A percentile compares a stretch with the other conserved stretches of the same genome.
These are phyloP conservation scores for Leptinotarsa undecemlineata DNA, from an alignment of 1,140 invertebrate genomes.

Conservation along the genomic window DNA sequence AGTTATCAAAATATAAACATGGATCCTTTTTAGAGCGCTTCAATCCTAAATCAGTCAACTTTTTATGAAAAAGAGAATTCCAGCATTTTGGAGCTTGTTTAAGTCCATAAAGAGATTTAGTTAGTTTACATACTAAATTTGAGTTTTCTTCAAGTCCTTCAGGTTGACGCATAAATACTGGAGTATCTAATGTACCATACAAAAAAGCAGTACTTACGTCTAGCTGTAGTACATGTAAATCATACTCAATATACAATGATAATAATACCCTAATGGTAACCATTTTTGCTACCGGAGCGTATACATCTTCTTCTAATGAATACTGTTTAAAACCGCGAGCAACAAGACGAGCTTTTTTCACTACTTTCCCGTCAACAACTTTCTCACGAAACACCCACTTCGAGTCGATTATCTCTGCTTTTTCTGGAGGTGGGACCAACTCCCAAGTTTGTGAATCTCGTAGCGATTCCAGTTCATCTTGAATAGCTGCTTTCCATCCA, in stretches of 20 bases:
- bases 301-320: not conserved
- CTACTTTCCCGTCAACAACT: slow-evolving; percentile 39
- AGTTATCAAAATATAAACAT: slow-evolving; percentile 8
- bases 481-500: slow-evolving; percentile 37
- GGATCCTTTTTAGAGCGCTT: slow-evolving; percentile 14
- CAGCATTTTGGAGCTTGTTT: not conserved
- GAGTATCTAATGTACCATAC: slow-evolving; percentile 22
- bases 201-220: slow-evolving; percentile 28
- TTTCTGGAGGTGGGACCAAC: not conserved
- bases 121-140: slow-evolving; percentile 25
- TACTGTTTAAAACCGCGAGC: slow-evolving; percentile 7
- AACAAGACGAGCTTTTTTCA: slow-evolving; percentile 16
- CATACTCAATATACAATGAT: slow-evolving; percentile 13
- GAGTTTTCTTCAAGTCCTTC: slow-evolving; percentile 30
- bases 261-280: slow-evolving; percentile 7
- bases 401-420: slow-evolving; percentile 23
- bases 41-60: not conserved
- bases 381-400: slow-evolving; percentile 24
- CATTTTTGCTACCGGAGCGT: slow-evolving; percentile 16
- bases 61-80: slow-evolving; percentile 2
- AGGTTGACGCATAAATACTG: slow-evolving; percentile 31
- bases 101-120: slow-evolving; percentile 34
- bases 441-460: slow-evolving; percentile 24
- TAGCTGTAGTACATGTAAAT: not conserved
- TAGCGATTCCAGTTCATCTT: slow-evolving; percentile 30